These are phyloP conservation scores for Martes martes DNA, from an alignment of 2,113 vertebrate genomes.

Conservation along the genomic window DNA sequence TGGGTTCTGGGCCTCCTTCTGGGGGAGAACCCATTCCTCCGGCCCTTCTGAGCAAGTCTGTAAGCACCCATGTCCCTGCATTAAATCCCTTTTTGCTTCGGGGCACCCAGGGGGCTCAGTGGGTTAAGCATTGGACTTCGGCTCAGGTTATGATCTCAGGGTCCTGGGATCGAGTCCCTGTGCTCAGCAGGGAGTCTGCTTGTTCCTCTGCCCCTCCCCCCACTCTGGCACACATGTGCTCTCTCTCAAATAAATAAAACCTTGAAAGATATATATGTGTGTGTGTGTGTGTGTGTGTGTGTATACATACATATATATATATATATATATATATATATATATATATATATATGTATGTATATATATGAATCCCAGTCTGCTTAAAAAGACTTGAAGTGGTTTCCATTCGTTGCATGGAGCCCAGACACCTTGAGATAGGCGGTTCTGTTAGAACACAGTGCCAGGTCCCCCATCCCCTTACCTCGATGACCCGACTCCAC, in stretches of 20 bases:
- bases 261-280: neutral
- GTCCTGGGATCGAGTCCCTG: neutral
- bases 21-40: neutral
- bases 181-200: too few species aligned
- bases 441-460: fast-evolving
- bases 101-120: neutral
- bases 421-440: neutral
- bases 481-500: slow-evolving; percentile 91
- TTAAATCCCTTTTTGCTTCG: neutral
- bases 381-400: neutral
- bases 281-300: too few species aligned
- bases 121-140: neutral
- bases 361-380: neutral
- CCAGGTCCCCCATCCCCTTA: slow-evolving; percentile 30
- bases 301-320: too few species aligned
- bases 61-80: neutral
- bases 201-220: too few species aligned
- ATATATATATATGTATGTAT: neutral
- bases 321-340: too few species aligned
- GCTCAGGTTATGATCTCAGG: neutral
- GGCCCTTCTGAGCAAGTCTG: neutral
- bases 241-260: neutral
- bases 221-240: too few species aligned
- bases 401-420: neutral
- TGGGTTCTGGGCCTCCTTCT: neutral